Conservation (phyloP, 1,140 invertebrate genomes). For the Eumeta japonica region DNA sequence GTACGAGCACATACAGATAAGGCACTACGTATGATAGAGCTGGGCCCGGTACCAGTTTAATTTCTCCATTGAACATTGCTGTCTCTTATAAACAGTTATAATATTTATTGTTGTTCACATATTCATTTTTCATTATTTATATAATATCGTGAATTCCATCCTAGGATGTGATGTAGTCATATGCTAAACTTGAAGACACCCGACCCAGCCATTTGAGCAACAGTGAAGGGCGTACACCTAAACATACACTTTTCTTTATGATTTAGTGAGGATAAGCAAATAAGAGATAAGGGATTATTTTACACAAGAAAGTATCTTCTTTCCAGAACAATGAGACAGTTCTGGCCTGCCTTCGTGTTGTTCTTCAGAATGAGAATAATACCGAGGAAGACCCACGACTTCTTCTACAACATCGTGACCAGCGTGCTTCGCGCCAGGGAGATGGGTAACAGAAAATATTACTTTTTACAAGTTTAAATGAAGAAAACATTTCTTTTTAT, state of each 20-base stretch:
- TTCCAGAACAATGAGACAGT: conserved; percentile 36
- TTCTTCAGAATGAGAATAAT: conserved; percentile 45
- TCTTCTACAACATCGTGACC: conserved; percentile 42
- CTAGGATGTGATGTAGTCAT: too few species aligned
- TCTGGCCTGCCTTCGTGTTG: conserved; percentile 44
- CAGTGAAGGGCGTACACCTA: not conserved
- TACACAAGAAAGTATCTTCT: conserved; percentile 13
- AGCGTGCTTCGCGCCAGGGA: conserved; percentile 35
- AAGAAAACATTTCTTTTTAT: too few species aligned
- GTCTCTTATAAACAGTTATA: too few species aligned
- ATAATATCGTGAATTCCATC: too few species aligned
- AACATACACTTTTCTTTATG: not conserved
- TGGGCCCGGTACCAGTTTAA: too few species aligned
- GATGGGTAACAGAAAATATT: conserved; percentile 20
- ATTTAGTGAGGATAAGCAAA: not conserved
- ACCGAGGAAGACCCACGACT: conserved; percentile 43
- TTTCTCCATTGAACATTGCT: too few species aligned
- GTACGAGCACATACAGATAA: too few species aligned
- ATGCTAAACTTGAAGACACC: too few species aligned
- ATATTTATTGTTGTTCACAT: too few species aligned
- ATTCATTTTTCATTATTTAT: too few species aligned
- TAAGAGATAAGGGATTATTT: not conserved
- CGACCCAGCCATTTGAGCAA: not conserved
- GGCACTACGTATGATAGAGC: too few species aligned
- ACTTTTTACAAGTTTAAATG: not conserved